Evolutionary conservation across 1,140 invertebrate genomes (phyloP).

Genomic region (Teleogryllus occipitalis): DNA sequence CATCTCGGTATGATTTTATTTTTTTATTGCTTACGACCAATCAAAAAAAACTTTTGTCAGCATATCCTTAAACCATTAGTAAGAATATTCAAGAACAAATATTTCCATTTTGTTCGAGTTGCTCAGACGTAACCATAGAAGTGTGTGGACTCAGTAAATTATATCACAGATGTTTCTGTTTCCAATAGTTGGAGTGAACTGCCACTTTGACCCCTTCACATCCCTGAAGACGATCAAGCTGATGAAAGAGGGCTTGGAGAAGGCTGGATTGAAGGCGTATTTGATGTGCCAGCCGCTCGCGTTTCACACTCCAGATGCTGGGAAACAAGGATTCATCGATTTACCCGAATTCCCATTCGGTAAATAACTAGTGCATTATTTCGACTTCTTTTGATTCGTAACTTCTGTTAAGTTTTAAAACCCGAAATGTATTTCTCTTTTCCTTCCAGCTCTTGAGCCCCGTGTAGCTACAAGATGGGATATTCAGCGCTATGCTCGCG

Average conservation of each 20-base stretch:
- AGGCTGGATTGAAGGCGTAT: slow-evolving; percentile 31
- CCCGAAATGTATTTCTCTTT: neutral
- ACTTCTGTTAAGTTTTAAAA: no score
- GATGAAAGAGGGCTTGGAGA: slow-evolving; percentile 36
- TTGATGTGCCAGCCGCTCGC: slow-evolving; percentile 37
- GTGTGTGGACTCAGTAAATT: no score
- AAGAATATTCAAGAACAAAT: no score
- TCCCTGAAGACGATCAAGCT: slow-evolving; percentile 31
- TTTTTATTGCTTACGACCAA: no score
- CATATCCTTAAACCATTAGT: no score
- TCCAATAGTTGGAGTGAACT: slow-evolving; percentile 35
- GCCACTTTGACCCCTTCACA: slow-evolving; percentile 38
- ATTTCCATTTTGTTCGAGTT: no score
- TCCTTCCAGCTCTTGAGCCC: slow-evolving; percentile 34
- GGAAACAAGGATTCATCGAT: slow-evolving; percentile 40
- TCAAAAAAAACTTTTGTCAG: no score
- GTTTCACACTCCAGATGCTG: slow-evolving; percentile 36
- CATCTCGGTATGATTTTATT: no score
- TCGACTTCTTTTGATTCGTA: neutral
- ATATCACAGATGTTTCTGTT: neutral
- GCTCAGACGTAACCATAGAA: no score
- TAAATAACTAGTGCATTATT: slow-evolving; percentile 23
- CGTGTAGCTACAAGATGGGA: slow-evolving; percentile 38
- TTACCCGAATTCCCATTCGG: slow-evolving; percentile 41
- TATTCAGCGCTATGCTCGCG: slow-evolving; percentile 36